Base-by-base conservation (phyloP, 2,113 vertebrate species). In the Ursus arctos region DNA sequence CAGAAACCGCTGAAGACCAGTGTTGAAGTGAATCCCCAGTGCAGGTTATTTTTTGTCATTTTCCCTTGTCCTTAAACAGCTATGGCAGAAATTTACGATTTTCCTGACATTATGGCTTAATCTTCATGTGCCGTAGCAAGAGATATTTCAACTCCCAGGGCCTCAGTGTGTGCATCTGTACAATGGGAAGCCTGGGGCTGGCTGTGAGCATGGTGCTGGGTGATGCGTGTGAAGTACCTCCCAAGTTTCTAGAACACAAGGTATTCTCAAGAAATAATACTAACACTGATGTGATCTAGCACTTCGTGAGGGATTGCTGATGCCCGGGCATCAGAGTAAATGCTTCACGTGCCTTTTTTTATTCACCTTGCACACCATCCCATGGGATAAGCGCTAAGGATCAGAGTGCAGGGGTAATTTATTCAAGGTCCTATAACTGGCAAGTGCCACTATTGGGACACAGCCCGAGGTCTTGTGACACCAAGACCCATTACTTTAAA, bases 371-470 rank as follows among this genome's bases (percentile, higher is more conserved):
- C 31, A 88, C 2, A 4, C 4, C 3, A 47, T 9, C 24, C 15
- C n/a, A 14, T 9, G 6, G 31, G 57, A 12, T 57, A 57, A 55
- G 6, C 57, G 67, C 40, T 49, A 88, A 93, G 55, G 47, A 57
- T 65, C 28, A 49, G 57, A 55, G 16, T 36, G 65, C 22, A 21
- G 16, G 6, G 36, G 9, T 77, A 59, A 51, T 83, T 72, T 67
- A 67, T 28, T 55, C n/a, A 43, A 53, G 26, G 65, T 81, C 43
- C 71, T 63, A n/a, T 1, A 51, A 43, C n/a, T 40, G 28, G 51
- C 16, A 2, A 33, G 36, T 14, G 1, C 14, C 6, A 1, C 24
- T 55, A 0, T 14, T 36, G 13, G 36, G 28, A 67, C 55, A 18
- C 67, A 24, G 57, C 31, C 84, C 59, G 7, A 49, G 76, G 24